Percentiles rank a stretch among this genome's conserved stretches.
Conservation (phyloP, 1,140 invertebrate genomes). For the Epicauta chinensis region DNA sequence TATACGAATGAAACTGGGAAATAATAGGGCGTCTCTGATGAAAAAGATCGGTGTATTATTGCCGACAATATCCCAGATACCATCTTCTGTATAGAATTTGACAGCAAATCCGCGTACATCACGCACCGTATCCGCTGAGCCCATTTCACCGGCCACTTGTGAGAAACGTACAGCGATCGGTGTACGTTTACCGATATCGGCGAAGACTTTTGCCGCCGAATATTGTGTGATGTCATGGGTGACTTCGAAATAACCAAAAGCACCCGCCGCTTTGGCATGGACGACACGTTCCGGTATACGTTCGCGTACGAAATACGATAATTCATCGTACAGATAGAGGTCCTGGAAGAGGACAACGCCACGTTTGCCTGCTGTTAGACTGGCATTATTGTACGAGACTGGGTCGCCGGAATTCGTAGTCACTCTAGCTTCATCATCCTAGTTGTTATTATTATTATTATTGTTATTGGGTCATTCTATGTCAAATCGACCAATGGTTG, state of each 20-base stretch:
- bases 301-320: slow-evolving; percentile 91
- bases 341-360: slow-evolving; percentile 90
- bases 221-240: slow-evolving; percentile 79
- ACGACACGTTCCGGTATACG: slow-evolving; percentile 96
- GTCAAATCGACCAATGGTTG: no score
- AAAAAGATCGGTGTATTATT: slow-evolving; percentile 73
- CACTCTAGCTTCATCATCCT: background rate
- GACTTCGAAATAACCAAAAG: slow-evolving; percentile 94
- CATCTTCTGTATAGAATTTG: slow-evolving; percentile 72
- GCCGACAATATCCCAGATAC: slow-evolving; percentile 69
- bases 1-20: slow-evolving; percentile 55
- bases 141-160: slow-evolving; percentile 80
- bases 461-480: no score
- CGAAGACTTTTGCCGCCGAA: slow-evolving; percentile 73
- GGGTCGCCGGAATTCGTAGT: slow-evolving; percentile 67
- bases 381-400: slow-evolving; percentile 61
- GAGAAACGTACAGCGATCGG: slow-evolving; percentile 73
- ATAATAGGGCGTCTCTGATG: slow-evolving; percentile 63
- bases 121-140: slow-evolving; percentile 72
- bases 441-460: no score
- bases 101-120: slow-evolving; percentile 68
- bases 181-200: slow-evolving; percentile 73
- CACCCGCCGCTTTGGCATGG: slow-evolving; percentile 95
- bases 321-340: slow-evolving; percentile 82
- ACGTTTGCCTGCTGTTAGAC: slow-evolving; percentile 73